phyloP scores from a whole-genome alignment of 2,888 invertebrate genomes.

The Cephus pulcher region DNA sequence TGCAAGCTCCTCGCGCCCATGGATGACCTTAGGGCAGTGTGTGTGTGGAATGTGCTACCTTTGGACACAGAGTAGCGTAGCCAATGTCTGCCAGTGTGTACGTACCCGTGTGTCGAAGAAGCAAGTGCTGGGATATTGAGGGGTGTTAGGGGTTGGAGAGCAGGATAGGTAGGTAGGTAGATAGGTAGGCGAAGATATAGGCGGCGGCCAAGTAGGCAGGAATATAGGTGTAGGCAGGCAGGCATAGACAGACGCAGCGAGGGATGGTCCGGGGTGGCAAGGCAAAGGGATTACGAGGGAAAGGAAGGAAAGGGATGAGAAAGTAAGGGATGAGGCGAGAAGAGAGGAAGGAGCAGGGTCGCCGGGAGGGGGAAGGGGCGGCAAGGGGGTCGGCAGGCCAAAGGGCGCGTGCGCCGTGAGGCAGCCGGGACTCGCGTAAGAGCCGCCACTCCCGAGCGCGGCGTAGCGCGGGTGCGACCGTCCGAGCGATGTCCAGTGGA shows the following conservation, averaged over 20 bases:
- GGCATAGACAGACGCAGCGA: conserved; percentile 6
- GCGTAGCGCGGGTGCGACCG: conserved; percentile 66
- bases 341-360: conserved; percentile 14
- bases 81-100: too few species aligned
- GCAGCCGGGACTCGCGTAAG: conserved; percentile 67
- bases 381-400: conserved; percentile 38
- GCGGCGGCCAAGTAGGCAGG: not conserved
- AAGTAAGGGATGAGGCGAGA: conserved; percentile 12
- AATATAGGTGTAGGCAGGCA: conserved; percentile 14
- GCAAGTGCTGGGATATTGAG: too few species aligned
- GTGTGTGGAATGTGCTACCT: not conserved
- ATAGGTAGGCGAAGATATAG: too few species aligned
- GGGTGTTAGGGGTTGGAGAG: too few species aligned
- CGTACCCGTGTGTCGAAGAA: too few species aligned
- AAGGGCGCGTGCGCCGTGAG: conserved; percentile 56
- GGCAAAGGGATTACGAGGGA: conserved; percentile 13
- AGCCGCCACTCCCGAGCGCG: conserved; percentile 67
- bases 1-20: conserved; percentile 20
- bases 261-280: conserved; percentile 8
- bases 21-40: not conserved
- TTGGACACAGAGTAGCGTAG: not conserved
- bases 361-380: conserved; percentile 4
- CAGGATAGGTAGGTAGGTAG: too few species aligned
- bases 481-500: conserved; percentile 67
- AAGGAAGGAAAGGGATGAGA: conserved; percentile 13